Base-by-base conservation (phyloP, 2,113 vertebrate genomes). In the Hipposideros armiger region DNA sequence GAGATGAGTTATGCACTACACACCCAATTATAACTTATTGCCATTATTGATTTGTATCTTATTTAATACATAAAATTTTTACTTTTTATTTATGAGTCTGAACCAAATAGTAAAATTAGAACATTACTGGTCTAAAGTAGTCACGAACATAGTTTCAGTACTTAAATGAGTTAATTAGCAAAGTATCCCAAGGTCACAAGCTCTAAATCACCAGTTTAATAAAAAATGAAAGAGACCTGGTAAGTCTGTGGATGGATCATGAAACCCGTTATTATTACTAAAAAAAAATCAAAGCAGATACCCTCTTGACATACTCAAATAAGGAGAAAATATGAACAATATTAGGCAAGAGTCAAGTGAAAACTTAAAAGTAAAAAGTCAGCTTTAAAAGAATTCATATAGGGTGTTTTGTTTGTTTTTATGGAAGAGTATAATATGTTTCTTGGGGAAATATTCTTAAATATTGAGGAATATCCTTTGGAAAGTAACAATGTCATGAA, bases 21-120 rank as follows among this genome's bases (percentile, higher is more conserved):
- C 20, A 87, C 4, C 7, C 30, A 80, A 1, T 80, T 92, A 16
- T 87, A 76, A 94, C 74, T 10, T 73, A 62, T 80, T 94, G 3
- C 19, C 14, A 32, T 87, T 87, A 76, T 60, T 93, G 19, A 77
- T 89, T 66, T 94, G 13, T 87, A 84, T 91, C 52, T 84, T 90
- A 62, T 32, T 95, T 95, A 86, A 40, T 81, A 70, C 36, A 58
- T 86, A 77, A 91, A 91, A 69, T 89, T 72, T 50, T 87, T 70
- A 20, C 72, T 87, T 54, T 70, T 45, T 40, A n/a, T 87, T 54
- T 90, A 85, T 32, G 89, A 32, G 36, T 82, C 19, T 80, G 36
- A 94, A 42, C 30, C 17, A 88, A 45, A 81, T 62, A 90, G 24
- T 92, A 77, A 95, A 87, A 90, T 56, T 84, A 83, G 42, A 92